Base-by-base conservation (phyloP, 2,797 vertebrate species). In the Otus scops region DNA sequence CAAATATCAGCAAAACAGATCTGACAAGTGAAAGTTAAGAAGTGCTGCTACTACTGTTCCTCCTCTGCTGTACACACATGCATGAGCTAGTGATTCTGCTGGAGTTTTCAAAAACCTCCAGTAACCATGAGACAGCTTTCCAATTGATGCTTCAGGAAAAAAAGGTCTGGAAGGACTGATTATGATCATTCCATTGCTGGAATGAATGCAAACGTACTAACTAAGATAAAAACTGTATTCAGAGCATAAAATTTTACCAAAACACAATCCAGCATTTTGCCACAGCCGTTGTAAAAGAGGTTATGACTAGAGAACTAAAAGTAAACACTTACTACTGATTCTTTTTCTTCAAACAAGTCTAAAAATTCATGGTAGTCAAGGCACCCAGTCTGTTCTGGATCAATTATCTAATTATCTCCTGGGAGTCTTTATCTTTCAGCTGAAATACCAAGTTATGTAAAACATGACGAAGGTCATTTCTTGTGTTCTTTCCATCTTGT, bases 361-460 rank as follows among this genome's bases (percentile, higher is more conserved):
- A 97, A 64, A 61, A 98, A 75, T 15, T 78, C 60, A 48, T 69
- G 77, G 81, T 89, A 70, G 11, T 60, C 87, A 54, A 98, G 85
- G 34, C 91, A 22, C 13, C 97, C 97, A 0, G 83, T 95, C 85
- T 96, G 84, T 34, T 97, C 82, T 6, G 97, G 97, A 95, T 98
- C 98, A 43, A 98, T 96, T 4, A 75, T 54, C 26, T 94, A 83
- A 96, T 97, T 79, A 98, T 92, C 39, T 98, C 96, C 70, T 92
- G 95, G 88, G 98, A 98, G 57, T 97, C 97, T 6, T 95, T 85
- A 30, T 97, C 95, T 34, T 91, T 98, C 45, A 97, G 61, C 79
- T 92, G 91, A 51, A 96, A 95, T 34, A 88, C 76, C 34, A 93
- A 48, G 34, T 92, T 87, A 53, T 80, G 43, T 23, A 98, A 94